Base-by-base conservation (phyloP, 2,797 vertebrate genomes). In the Mus spretus region DNA sequence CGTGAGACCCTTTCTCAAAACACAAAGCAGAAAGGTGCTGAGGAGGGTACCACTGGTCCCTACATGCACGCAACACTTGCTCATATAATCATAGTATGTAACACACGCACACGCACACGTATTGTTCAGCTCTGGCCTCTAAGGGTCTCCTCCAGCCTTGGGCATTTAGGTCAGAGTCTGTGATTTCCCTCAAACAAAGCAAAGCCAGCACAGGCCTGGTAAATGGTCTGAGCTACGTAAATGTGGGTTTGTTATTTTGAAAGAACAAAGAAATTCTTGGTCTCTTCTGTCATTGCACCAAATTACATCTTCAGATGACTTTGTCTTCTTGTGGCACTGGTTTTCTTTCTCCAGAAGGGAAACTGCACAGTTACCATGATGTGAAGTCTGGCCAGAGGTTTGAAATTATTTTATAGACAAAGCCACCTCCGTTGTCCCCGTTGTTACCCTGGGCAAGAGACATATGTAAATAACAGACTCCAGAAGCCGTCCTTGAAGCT, bases 281-380 rank as follows among this genome's bases (percentile, higher is more conserved):
- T 57, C 47, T 91, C 63, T 84, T 91, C 91, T 91, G 0, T 91
- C 59, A 95, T 74, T 81, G 96, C 31, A 86, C 53, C 90, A 92
- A 83, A 89, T 96, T 55, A 87, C 40, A 61, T 89, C 95, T 89
- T 87, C 14, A 63, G 59, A 47, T 91, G 83, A 55, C 63, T 83
- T 81, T 77, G 88, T 84, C 80, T 84, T 83, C 61, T 80, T 9
- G 0, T 19, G 79, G 80, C 20, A 0, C 28, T 91, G 78, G n/a
- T 63, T 95, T 90, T 81, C 55, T 63, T 86, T 82, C 90, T 94
- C 77, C 12, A 4, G 28, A 90, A 72, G n/a, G 81, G 78, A 89
- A 84, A 31, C 70, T 70, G 65, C n/a, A 22, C 57, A 82, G 88
- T 86, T 94, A 10, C 78, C 59, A n/a, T 24, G 65, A 70, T 50